Base-by-base conservation (phyloP, 2,113 vertebrate species). In the Dendropsophus ebraccatus region DNA sequence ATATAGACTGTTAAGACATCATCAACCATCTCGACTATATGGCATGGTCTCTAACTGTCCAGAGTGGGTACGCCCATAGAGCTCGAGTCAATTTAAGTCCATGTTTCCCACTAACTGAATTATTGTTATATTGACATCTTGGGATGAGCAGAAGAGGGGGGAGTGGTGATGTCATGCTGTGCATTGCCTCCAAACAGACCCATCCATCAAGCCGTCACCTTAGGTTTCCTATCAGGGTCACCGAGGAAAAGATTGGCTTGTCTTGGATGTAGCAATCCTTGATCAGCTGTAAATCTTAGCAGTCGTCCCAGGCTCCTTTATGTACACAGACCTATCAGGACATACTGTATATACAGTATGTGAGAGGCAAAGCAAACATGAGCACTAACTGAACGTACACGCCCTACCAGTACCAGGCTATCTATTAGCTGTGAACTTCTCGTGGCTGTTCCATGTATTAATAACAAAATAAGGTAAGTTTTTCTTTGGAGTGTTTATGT, bases 201-300 rank as follows among this genome's bases (percentile, higher is more conserved):
- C 92, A 94, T 95, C 91, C 92, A 94, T 94, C 94, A 95, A 93
- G 84, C 89, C 83, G 87, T 91, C 93, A 92, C 90, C 89, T 92
- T 91, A 84, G 88, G 87, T 92, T 92, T 94, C 91, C 91, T 78
- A 89, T 89, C 81, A 83, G 92, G 92, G 93, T 93, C 93, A 92
- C 89, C 83, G 81, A 49, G 58, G 88, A 92, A 93, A 91, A 92
- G 92, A 93, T 91, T 93, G 14, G 90, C 88, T 28, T 90, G 88
- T 91, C 90, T 92, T 88, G 86, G 90, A 87, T 92, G 89, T 89
- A 90, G 91, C 90, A 87, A 89, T 91, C 88, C 89, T 88, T 58
- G 86, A 87, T 82, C 88, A 91, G 91, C 91, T 91, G 90, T 65
- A 30, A 69, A 92, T 93, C 91, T 91, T 87, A 92, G 90, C 89